Percentiles rank a stretch among this genome's conserved stretches.
Evolutionary conservation across 1,140 invertebrate genomes (phyloP).

Genomic region (Drosophila kurseongensis): DNA sequence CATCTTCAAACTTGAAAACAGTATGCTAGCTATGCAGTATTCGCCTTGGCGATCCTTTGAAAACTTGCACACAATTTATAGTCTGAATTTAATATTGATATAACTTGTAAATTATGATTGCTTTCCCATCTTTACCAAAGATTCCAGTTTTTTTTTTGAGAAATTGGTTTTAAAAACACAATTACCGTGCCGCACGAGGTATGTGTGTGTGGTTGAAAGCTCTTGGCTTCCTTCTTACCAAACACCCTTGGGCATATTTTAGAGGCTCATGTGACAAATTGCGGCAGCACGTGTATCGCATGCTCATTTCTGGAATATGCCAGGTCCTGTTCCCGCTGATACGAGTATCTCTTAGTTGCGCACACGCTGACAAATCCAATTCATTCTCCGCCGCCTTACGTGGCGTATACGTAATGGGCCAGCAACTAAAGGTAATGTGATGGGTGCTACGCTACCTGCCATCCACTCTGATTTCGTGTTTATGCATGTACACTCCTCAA

Average conservation of each 20-base stretch:
- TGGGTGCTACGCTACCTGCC: slow-evolving; percentile 49
- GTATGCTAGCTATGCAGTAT: no score
- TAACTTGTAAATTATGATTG: neutral
- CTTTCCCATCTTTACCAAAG: neutral
- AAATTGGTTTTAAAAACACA: slow-evolving; percentile 36
- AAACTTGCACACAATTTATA: neutral
- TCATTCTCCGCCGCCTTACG: slow-evolving; percentile 66
- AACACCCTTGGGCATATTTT: slow-evolving; percentile 82
- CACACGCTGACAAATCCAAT: slow-evolving; percentile 77
- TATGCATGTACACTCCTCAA: slow-evolving; percentile 34
- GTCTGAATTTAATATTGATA: neutral
- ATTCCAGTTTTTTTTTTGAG: neutral
- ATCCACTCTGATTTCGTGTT: slow-evolving; percentile 52
- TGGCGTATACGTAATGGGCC: slow-evolving; percentile 73
- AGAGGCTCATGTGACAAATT: slow-evolving; percentile 84
- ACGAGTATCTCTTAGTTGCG: slow-evolving; percentile 40
- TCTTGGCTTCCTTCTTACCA: slow-evolving; percentile 46
- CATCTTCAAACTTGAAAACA: no score
- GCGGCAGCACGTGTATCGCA: slow-evolving; percentile 79
- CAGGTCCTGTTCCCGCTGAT: slow-evolving; percentile 30
- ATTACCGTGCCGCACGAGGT: slow-evolving; percentile 9
- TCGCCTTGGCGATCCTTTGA: no score
- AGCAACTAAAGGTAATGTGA: slow-evolving; percentile 75
- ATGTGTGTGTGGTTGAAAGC: slow-evolving; percentile 19
- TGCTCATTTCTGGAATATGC: slow-evolving; percentile 62